Base-by-base conservation (phyloP, 2,888 invertebrate genomes). In the Netelia melanura region DNA sequence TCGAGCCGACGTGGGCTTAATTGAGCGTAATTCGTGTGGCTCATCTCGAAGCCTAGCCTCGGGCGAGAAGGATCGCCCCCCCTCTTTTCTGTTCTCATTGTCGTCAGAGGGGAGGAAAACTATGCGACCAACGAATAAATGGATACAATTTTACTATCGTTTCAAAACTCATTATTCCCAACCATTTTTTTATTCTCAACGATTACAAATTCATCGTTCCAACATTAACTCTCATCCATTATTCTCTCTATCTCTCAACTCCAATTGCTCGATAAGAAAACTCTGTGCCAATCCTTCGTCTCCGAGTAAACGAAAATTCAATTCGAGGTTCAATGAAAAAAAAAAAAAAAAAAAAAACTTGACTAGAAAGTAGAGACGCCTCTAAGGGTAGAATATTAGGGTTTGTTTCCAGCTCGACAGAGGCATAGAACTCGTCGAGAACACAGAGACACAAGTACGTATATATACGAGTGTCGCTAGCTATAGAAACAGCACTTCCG, bases 1-100 rank as follows among this genome's bases (percentile, higher is more conserved):
- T 87, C 80, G 84, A 87, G 86, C 84, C 85, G 79, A 86, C 86
- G 86, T 86, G 85, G 86, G 87, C 89, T 89, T 88, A 90, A 91
- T 91, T 90, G 91, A 88, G 88, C 81, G 88, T 88, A 89, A 90
- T 90, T 90, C 83, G 89, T 84, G 83, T 58, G 48, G 77, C 68
- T 81, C 83, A 78, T 85, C 85, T 85, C 81, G 78, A 25, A 44
- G 43, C 25, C 43, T 56, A 61, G 56, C 52, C 52, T 52, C 54
- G n/a, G 65, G 56, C 43, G 56, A 62, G 38, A 30, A 58, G 58
- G 54, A 11, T 71, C 58, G 8, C 58, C 25, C 11, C 21, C 21
- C n/a, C 11, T 10, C 10, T 3, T 14, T 54, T 0, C 25, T 23
- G 14, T 1, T 48, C 48, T 48, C 58, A 9, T 9, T 58, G n/a